These are phyloP conservation scores for Burhinus oedicnemus DNA, from an alignment of 2,113 vertebrate genomes.

Conservation along the genomic window DNA sequence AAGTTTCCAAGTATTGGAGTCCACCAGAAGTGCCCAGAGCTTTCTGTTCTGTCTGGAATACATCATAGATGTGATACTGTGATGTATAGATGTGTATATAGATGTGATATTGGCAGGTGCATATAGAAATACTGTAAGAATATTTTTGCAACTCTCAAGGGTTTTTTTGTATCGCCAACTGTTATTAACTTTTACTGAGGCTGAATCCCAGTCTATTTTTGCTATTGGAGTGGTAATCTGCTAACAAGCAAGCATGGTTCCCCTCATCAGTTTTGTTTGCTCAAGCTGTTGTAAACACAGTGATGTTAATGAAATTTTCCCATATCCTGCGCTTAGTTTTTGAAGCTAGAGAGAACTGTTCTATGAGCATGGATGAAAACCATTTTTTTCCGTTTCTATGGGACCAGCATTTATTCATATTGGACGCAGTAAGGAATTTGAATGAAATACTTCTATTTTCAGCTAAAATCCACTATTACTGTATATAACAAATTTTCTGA, in stretches of 20 bases:
- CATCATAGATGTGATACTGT: background rate
- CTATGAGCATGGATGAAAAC: background rate
- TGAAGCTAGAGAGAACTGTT: background rate
- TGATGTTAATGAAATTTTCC: background rate
- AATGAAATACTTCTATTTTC: constrained; percentile 3
- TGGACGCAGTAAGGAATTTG: background rate
- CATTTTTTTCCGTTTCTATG: background rate
- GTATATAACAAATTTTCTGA: background rate
- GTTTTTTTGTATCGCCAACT: background rate
- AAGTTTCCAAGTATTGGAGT: background rate
- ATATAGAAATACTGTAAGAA: background rate
- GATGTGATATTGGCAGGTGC: background rate
- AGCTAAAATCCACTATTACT: background rate
- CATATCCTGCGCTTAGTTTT: background rate
- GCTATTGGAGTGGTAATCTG: background rate
- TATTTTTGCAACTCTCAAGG: background rate
- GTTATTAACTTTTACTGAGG: background rate
- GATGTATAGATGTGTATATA: background rate
- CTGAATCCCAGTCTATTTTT: background rate
- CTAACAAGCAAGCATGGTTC: background rate
- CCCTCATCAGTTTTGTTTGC: background rate
- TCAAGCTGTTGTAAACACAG: constrained; percentile 35
- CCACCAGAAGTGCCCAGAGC: background rate
- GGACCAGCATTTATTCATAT: background rate
- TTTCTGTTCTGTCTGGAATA: background rate